Percentiles rank a stretch among this genome's conserved stretches.
phyloP scores from a whole-genome alignment of 2,113 vertebrate species.

The Anarhynchus alexandrinus region DNA sequence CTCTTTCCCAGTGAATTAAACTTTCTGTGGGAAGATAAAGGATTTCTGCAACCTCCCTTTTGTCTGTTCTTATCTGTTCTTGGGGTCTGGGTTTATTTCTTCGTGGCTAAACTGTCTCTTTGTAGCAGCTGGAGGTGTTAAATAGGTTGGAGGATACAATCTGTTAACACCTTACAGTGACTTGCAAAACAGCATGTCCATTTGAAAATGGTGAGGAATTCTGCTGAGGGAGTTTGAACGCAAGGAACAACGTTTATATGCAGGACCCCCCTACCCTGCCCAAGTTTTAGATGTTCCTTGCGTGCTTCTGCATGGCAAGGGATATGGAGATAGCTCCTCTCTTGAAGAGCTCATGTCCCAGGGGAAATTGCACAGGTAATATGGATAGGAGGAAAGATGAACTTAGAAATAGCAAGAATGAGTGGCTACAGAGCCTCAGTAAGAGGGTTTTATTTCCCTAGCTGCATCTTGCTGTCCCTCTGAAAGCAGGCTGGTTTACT shows the following conservation, averaged over 20 bases:
- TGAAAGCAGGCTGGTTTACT: background rate
- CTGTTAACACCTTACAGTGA: background rate
- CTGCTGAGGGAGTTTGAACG: background rate
- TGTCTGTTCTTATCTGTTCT: background rate
- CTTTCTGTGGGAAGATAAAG: background rate
- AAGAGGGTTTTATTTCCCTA: background rate
- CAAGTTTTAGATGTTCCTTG: background rate
- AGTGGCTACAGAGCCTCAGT: background rate
- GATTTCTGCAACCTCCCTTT: background rate
- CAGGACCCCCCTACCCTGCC: background rate
- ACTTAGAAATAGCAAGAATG: background rate
- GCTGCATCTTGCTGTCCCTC: background rate
- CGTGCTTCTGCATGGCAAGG: background rate
- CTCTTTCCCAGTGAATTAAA: background rate
- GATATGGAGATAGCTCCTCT: background rate
- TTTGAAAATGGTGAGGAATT: background rate
- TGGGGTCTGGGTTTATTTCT: background rate
- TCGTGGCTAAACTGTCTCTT: background rate
- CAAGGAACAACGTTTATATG: rapidly evolving
- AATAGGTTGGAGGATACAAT: background rate
- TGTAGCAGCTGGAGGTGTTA: background rate
- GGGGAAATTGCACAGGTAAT: background rate
- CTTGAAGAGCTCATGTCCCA: background rate
- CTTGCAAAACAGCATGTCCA: background rate
- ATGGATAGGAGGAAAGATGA: background rate